Percentiles rank a stretch among this genome's conserved stretches.
These are phyloP conservation scores for Tinea trinotella DNA, from an alignment of 2,888 invertebrate genomes.

Conservation along the genomic window DNA sequence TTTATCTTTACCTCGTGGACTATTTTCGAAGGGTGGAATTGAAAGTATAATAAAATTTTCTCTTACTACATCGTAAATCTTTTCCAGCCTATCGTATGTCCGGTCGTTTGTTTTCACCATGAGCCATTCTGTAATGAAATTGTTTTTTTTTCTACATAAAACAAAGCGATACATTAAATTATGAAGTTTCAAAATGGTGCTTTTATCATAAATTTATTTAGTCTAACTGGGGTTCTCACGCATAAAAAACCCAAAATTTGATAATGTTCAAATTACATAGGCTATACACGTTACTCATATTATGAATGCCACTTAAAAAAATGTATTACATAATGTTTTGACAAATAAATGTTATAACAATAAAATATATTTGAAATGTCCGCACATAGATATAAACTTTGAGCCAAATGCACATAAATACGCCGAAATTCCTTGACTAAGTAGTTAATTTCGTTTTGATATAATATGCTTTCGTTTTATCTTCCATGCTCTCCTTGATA, in stretches of 20 bases:
- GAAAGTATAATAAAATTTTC: slow-evolving; percentile 52
- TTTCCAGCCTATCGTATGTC: slow-evolving; percentile 36
- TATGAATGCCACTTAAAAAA: no score
- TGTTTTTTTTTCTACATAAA: slow-evolving; percentile 13
- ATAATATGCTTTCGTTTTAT: background rate
- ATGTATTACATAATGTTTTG: no score
- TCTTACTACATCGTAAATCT: slow-evolving; percentile 47
- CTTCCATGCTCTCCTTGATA: background rate
- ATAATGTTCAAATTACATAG: no score
- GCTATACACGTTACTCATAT: no score
- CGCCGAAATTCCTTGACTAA: background rate
- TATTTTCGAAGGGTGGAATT: slow-evolving; percentile 37
- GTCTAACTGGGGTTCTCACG: no score
- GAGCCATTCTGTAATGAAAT: slow-evolving; percentile 29
- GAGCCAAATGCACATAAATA: background rate
- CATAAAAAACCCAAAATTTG: no score
- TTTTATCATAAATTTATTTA: background rate
- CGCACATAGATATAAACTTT: background rate
- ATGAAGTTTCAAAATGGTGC: background rate
- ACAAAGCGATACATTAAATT: background rate
- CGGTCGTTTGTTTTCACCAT: slow-evolving; percentile 40
- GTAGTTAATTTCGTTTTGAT: background rate
- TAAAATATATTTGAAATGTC: no score
- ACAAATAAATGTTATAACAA: no score
- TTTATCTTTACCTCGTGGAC: slow-evolving; percentile 33